Conservation (phyloP, 2,797 vertebrate genomes). For the Fundulus diaphanus region DNA sequence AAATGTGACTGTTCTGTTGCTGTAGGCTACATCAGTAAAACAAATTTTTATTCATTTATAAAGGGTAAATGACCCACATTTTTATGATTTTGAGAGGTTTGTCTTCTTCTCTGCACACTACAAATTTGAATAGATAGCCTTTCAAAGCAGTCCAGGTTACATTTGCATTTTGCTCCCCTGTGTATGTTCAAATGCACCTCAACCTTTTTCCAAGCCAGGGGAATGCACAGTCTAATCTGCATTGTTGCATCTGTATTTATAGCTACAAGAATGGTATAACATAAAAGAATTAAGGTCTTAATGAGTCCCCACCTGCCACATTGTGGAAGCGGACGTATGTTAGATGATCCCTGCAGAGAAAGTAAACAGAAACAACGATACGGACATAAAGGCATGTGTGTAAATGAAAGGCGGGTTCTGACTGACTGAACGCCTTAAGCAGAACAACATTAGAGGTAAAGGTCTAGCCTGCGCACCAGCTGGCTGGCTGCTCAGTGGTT, state of each 20-base stretch:
- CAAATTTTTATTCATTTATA: constrained; percentile 10
- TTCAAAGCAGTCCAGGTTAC: neutral
- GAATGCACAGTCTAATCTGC: neutral
- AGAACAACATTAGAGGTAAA: constrained; percentile 59
- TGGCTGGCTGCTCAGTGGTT: constrained; percentile 84
- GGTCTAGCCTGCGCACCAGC: constrained; percentile 77
- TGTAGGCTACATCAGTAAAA: neutral
- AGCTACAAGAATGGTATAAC: neutral
- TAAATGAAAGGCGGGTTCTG: constrained; percentile 74
- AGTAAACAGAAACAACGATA: constrained; percentile 21
- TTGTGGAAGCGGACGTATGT: constrained; percentile 20
- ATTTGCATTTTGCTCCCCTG: constrained; percentile 19
- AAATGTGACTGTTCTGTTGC: neutral
- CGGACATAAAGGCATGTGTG: constrained; percentile 54
- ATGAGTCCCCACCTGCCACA: neutral
- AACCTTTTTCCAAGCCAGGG: neutral
- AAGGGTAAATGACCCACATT: constrained; percentile 6
- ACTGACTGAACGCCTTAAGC: constrained; percentile 64
- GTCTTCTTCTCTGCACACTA: constrained; percentile 1
- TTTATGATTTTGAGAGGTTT: constrained; percentile 5
- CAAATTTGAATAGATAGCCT: constrained; percentile 28
- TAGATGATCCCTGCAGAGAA: constrained; percentile 18
- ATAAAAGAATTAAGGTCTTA: neutral
- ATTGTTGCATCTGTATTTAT: neutral
- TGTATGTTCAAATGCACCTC: constrained; percentile 11